Conservation (phyloP, 2,113 vertebrate genomes). For the Bubalus kerabau region DNA sequence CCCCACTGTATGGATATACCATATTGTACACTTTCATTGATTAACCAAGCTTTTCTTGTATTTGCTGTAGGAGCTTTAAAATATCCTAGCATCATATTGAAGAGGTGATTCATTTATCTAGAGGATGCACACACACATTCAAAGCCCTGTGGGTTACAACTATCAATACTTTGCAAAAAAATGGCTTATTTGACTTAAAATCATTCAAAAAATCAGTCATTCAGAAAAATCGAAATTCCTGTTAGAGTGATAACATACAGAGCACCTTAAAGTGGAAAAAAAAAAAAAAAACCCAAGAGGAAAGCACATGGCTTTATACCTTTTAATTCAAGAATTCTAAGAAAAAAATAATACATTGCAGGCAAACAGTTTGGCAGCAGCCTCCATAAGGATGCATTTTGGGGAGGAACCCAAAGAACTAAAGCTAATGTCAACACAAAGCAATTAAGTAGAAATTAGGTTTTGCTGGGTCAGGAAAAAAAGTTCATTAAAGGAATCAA, state of each 20-base stretch:
- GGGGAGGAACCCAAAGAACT: constrained; percentile 30
- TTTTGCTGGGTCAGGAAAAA: constrained; percentile 38
- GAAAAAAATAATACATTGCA: background rate
- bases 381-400: background rate
- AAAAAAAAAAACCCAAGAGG: background rate
- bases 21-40: background rate
- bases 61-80: background rate
- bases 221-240: background rate
- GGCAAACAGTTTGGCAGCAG: background rate
- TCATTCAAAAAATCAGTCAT: background rate
- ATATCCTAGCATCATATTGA: background rate
- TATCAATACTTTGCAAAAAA: background rate
- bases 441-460: constrained; percentile 47
- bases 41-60: background rate
- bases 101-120: background rate
- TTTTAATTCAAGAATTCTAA: constrained; percentile 8
- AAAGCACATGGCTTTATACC: background rate
- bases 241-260: background rate
- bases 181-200: background rate
- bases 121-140: background rate
- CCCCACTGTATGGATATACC: background rate
- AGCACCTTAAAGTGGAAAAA: background rate
- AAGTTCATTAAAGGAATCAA: constrained; percentile 53
- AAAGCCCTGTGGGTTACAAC: background rate
- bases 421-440: constrained; percentile 50